Percentiles rank a stretch among this genome's conserved stretches.
These are phyloP conservation scores for Leucoraja ocellata DNA, from an alignment of 2,797 vertebrate species.

Conservation along the genomic window DNA sequence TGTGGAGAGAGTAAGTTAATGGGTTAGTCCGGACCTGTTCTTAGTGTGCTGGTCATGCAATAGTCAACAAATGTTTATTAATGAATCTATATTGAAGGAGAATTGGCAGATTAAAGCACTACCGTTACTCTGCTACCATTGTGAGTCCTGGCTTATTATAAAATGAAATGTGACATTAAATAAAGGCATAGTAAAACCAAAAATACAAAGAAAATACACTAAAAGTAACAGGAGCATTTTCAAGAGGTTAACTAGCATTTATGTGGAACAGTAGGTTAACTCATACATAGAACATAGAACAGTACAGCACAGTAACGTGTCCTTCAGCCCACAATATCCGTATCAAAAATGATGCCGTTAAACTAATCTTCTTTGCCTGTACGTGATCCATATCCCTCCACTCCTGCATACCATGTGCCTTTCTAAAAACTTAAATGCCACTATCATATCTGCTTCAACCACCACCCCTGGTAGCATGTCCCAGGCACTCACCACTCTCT, in stretches of 20 bases:
- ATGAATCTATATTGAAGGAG: background rate
- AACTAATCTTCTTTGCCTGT: too few relatives aligned
- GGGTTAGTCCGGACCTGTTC: background rate
- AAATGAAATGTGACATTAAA: background rate
- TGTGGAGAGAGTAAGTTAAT: background rate
- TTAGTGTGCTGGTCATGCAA: background rate
- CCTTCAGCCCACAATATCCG: too few relatives aligned
- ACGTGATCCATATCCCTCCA: too few relatives aligned
- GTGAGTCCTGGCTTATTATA: background rate
- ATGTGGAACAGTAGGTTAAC: background rate
- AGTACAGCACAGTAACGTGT: too few relatives aligned
- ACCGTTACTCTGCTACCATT: background rate
- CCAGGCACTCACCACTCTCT: too few relatives aligned
- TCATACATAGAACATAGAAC: too few relatives aligned
- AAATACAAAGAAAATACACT: background rate
- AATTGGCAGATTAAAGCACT: background rate
- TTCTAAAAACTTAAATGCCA: too few relatives aligned
- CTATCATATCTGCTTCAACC: too few relatives aligned
- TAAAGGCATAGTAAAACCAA: background rate
- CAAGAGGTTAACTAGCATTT: background rate
- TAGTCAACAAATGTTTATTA: background rate
- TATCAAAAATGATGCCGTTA: too few relatives aligned
- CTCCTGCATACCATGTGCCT: too few relatives aligned
- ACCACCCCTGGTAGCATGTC: too few relatives aligned
- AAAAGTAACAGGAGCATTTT: background rate